phyloP scores from a whole-genome alignment of 1,140 invertebrate genomes.

The Solen grandis region DNA sequence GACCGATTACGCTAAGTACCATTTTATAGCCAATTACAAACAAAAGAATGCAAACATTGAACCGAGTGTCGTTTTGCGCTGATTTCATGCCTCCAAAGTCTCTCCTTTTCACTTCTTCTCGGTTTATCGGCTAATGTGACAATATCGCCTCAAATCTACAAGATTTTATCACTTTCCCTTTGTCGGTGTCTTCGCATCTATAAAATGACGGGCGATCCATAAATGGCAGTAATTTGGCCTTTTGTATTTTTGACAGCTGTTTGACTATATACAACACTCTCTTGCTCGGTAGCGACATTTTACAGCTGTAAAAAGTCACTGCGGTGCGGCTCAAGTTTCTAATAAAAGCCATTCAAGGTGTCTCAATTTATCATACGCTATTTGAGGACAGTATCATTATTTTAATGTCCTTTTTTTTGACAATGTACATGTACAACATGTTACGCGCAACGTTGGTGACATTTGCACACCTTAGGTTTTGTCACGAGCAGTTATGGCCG shows the following conservation, averaged over 20 bases:
- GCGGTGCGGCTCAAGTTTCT: slow-evolving; percentile 2
- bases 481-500: no score
- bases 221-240: slow-evolving; percentile 22
- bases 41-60: slow-evolving; percentile 35
- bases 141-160: slow-evolving; percentile 28
- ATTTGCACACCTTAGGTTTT: no score
- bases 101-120: slow-evolving; percentile 12
- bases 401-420: slow-evolving; percentile 18
- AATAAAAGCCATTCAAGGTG: slow-evolving; percentile 8
- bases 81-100: slow-evolving; percentile 33
- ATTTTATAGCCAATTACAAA: slow-evolving; percentile 52
- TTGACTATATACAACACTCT: slow-evolving; percentile 32
- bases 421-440: slow-evolving; percentile 8
- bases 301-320: slow-evolving; percentile 42
- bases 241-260: slow-evolving; percentile 37
- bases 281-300: slow-evolving; percentile 24
- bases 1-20: slow-evolving; percentile 26
- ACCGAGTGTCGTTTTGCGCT: not conserved
- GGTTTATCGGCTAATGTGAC: slow-evolving; percentile 40
- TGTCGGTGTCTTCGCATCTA: slow-evolving; percentile 31
- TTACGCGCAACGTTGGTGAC: no score
- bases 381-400: slow-evolving; percentile 25
- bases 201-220: slow-evolving; percentile 41
- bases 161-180: slow-evolving; percentile 47
- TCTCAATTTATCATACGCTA: slow-evolving; percentile 2